phyloP scores from a whole-genome alignment of 2,113 vertebrate genomes.

The Himantopus leucocephalus region DNA sequence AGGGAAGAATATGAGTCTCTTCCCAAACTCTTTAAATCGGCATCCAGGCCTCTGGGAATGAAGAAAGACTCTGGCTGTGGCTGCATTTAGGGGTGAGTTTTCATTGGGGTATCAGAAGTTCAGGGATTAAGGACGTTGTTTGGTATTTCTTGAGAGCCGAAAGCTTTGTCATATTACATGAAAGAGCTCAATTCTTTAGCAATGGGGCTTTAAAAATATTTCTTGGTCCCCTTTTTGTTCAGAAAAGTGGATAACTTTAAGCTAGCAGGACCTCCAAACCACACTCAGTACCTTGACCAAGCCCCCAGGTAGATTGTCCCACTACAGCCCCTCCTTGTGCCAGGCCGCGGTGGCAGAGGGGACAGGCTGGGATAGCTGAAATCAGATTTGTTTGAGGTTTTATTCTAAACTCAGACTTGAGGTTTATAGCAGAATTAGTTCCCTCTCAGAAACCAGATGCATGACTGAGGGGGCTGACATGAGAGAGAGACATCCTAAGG shows the following conservation, averaged over 20 bases:
- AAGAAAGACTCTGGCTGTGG: constrained; percentile 16
- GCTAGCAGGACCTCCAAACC: background rate
- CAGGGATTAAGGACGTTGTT: constrained; percentile 23
- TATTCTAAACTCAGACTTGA: background rate
- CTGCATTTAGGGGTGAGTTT: constrained; percentile 6
- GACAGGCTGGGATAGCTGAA: background rate
- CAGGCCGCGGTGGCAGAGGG: background rate
- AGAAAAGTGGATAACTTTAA: background rate
- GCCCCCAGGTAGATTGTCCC: background rate
- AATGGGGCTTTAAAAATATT: background rate
- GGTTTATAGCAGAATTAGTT: background rate
- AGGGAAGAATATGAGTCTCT: constrained; percentile 47
- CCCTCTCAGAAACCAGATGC: background rate
- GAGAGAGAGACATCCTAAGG: accelerated
- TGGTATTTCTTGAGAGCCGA: constrained; percentile 38
- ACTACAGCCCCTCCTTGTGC: background rate
- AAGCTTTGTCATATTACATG: background rate
- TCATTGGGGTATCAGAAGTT: constrained; percentile 35
- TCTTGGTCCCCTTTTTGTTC: background rate
- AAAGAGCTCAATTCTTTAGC: constrained; percentile 16
- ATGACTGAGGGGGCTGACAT: background rate
- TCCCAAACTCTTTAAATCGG: constrained; percentile 20
- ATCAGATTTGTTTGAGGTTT: background rate
- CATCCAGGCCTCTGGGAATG: background rate
- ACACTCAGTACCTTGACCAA: background rate